phyloP scores from a whole-genome alignment of 2,113 vertebrate species.

The Ailurus styani region DNA sequence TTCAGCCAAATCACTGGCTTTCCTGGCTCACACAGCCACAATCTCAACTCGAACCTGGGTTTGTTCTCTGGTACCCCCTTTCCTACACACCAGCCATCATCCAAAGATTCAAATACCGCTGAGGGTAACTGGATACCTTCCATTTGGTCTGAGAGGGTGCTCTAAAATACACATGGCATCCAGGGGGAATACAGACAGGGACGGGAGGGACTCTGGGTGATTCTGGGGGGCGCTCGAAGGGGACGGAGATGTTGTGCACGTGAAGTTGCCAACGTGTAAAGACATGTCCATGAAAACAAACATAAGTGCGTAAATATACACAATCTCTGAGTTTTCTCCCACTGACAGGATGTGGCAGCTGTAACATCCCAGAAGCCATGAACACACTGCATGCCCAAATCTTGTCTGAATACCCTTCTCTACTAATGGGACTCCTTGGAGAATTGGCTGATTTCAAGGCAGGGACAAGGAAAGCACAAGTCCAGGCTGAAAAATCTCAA shows the following conservation, averaged over 20 bases:
- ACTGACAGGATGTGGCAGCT: neutral
- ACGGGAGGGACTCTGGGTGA: neutral
- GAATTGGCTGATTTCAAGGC: neutral
- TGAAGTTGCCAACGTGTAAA: neutral
- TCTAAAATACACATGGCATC: neutral
- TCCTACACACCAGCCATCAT: neutral
- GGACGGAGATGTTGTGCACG: fast-evolving
- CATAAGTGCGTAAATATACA: neutral
- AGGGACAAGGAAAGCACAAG: no score
- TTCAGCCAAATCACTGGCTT: neutral
- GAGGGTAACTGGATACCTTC: fast-evolving
- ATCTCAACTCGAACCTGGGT: neutral
- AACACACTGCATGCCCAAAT: neutral
- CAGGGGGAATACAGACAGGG: fast-evolving
- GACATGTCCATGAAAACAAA: neutral
- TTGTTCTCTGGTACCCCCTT: no score
- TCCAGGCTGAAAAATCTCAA: neutral
- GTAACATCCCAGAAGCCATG: neutral
- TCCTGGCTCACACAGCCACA: neutral
- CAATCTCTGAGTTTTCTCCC: neutral
- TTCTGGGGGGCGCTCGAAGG: fast-evolving
- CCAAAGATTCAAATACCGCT: fast-evolving
- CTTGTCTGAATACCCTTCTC: neutral
- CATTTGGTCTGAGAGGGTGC: neutral
- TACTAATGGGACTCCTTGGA: no score